Percentiles rank a stretch among this genome's conserved stretches.
Conservation (phyloP, 2,113 vertebrate genomes). For the Myotis lucifugus region DNA sequence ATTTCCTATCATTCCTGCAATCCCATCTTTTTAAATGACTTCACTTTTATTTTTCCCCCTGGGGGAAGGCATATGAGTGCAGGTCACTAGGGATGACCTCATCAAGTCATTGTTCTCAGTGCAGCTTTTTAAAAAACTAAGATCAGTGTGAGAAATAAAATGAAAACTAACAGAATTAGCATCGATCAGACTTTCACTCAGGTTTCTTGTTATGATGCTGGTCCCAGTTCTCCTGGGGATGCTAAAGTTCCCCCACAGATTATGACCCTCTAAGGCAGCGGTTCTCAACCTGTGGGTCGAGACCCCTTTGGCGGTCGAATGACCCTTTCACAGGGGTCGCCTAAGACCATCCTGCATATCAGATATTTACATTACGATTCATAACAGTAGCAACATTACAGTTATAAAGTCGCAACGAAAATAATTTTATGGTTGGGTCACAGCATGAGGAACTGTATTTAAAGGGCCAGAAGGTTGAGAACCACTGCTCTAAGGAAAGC, state of each 20-base stretch:
- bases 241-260: slow-evolving; percentile 77
- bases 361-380: too few species aligned
- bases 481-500: slow-evolving; percentile 77
- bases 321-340: too few species aligned
- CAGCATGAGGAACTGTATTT: too few species aligned
- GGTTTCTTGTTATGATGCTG: slow-evolving; percentile 78
- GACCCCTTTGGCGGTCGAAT: too few species aligned
- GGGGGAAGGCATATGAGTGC: neutral
- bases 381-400: too few species aligned
- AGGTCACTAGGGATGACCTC: slow-evolving; percentile 66
- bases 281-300: too few species aligned
- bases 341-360: too few species aligned
- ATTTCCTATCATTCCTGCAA: slow-evolving; percentile 74
- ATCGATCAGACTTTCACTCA: slow-evolving; percentile 81
- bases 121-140: slow-evolving; percentile 77
- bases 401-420: too few species aligned
- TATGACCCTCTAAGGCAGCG: slow-evolving; percentile 76
- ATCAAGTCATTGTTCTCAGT: slow-evolving; percentile 72
- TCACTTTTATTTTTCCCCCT: neutral
- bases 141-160: slow-evolving; percentile 78
- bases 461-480: too few species aligned
- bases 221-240: slow-evolving; percentile 74
- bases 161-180: slow-evolving; percentile 84
- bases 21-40: slow-evolving; percentile 44
- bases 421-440: too few species aligned